Evolutionary conservation across 2,113 vertebrate species (phyloP), one percentile per base, ranked within the genome.

Genomic region (Callospermophilus lateralis): DNA sequence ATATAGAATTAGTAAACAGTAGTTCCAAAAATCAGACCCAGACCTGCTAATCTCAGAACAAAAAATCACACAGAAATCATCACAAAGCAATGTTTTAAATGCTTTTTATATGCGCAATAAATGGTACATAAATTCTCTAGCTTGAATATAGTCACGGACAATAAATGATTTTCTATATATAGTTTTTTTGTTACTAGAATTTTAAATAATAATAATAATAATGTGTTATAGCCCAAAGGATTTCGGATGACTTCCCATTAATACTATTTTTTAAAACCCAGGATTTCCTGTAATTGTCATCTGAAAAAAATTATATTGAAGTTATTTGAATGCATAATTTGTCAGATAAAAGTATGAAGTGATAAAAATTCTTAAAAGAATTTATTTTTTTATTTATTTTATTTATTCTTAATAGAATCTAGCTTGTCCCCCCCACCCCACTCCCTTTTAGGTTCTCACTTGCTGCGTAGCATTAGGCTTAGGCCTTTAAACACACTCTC

Each of bases 71-170:
- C 16, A 51, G 2, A 58, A 85, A 78, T 83, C 17, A 85, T 20
- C 39, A 83, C 8, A 63, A 42, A 39, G 28, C 1, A 22, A 22
- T 55, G 93, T 81, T 90, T 95, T 48, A 95, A 89, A 90, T 83
- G 61, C 6, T 55, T 68, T 77, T 34, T 53, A 24, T 58, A 4
- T 83, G 1, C 32, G 8, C 2, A 77, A 84, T 80, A 68, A 89
- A 2, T 48, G 65, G 8, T 58, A 77, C 0, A 67, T 32, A 67
- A 89, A 77, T 53, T 81, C 34, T 92, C 11, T 65, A 22, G 26
- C 67, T 92, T 85, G 9, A 83, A 4, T 83, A 32, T 3, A 63
- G 19, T 93, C 68, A 94, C 3, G 78, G 45, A 83, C 78, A 92
- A 34, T 37, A 74, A 53, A 48, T 68, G 6, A 39, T 55, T 81